Evolutionary conservation across 1,140 invertebrate genomes (phyloP).

Genomic region (Pectinophora gossypiella): DNA sequence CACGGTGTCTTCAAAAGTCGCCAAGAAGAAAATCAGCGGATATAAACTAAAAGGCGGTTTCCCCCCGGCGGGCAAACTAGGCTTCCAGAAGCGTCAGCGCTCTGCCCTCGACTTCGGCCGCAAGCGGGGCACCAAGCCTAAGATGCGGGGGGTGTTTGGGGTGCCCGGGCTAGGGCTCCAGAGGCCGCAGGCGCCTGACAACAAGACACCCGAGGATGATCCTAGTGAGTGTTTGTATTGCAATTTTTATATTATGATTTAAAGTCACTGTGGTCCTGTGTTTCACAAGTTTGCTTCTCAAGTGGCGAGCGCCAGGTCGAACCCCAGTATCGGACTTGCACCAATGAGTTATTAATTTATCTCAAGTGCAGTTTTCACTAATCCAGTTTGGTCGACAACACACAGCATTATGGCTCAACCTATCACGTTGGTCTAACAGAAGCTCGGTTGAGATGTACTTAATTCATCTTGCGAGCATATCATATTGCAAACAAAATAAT

Average conservation of each 20-base stretch:
- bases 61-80: conserved; percentile 81
- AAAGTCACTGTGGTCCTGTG: neutral
- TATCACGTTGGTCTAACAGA: too few relatives aligned
- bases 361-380: too few relatives aligned
- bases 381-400: too few relatives aligned
- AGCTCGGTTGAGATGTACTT: too few relatives aligned
- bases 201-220: conserved; percentile 76
- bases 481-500: too few relatives aligned
- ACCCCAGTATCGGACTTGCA: too few relatives aligned
- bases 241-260: neutral
- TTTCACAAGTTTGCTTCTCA: too few relatives aligned
- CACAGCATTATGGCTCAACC: too few relatives aligned
- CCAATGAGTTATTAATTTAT: too few relatives aligned
- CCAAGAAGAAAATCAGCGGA: conserved; percentile 83
- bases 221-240: conserved; percentile 47
- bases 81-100: conserved; percentile 82
- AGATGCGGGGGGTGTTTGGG: conserved; percentile 90
- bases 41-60: conserved; percentile 77
- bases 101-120: conserved; percentile 83
- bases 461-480: too few relatives aligned
- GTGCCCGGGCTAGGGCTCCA: conserved; percentile 86
- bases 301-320: too few relatives aligned
- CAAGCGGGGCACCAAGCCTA: conserved; percentile 88
- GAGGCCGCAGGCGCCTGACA: conserved; percentile 74
- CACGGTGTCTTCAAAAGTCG: conserved; percentile 82